Conservation (phyloP, 2,113 vertebrate genomes). For the Callipepla squamata region DNA sequence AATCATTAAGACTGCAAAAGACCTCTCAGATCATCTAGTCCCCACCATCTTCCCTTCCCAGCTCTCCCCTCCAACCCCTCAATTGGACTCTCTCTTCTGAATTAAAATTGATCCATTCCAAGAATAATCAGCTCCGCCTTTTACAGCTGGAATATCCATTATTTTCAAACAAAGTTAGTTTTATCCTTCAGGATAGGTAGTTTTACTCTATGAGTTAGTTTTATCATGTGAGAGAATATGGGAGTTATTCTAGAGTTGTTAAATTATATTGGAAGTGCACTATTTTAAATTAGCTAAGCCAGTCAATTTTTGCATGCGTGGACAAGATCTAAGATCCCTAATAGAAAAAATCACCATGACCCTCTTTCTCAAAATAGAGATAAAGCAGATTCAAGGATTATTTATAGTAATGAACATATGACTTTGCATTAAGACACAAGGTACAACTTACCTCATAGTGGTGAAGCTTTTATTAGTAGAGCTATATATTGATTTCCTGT, state of each 20-base stretch:
- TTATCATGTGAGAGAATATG: neutral
- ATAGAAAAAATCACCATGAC: neutral
- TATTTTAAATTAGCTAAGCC: neutral
- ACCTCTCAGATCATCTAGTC: no score
- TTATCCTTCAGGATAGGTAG: neutral
- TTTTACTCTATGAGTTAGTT: neutral
- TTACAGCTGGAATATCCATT: neutral
- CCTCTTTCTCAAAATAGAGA: neutral
- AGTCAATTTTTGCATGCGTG: neutral
- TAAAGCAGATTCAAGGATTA: neutral
- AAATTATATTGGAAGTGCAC: neutral
- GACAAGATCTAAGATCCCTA: neutral
- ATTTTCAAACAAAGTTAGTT: neutral
- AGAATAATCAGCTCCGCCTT: neutral
- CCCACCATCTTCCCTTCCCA: accelerated
- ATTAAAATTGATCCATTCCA: neutral
- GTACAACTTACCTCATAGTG: neutral
- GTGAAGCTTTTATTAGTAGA: neutral
- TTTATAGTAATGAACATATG: neutral
- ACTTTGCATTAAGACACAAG: neutral
- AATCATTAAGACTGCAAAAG: no score
- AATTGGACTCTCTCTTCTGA: neutral
- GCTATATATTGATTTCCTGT: neutral
- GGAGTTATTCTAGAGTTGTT: neutral
- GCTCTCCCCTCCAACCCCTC: neutral